phyloP scores from a whole-genome alignment of 2,888 invertebrate genomes.

The Eurytoma californica region DNA sequence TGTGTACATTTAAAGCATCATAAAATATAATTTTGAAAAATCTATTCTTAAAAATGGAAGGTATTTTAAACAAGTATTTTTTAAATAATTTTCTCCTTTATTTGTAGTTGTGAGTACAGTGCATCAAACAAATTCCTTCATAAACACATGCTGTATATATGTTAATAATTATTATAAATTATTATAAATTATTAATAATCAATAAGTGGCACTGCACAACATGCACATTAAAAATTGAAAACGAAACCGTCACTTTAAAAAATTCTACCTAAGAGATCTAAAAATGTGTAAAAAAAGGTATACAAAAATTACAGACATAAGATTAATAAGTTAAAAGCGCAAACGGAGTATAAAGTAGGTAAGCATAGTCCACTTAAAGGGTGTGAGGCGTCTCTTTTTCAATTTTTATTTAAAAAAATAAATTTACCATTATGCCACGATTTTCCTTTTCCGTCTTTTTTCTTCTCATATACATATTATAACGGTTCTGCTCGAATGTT shows the following conservation, averaged over 20 bases:
- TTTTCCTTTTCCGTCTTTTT: background rate
- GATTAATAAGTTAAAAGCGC: conserved; percentile 27
- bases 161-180: conserved; percentile 41
- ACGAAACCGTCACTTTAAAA: conserved; percentile 38
- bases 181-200: conserved; percentile 29
- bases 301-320: conserved; percentile 30
- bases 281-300: conserved; percentile 39
- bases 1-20: too few species aligned
- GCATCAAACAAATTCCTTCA: conserved; percentile 29
- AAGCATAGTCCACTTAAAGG: conserved; percentile 17
- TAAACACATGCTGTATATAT: conserved; percentile 33
- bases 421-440: conserved; percentile 34
- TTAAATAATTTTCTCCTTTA: conserved; percentile 34
- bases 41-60: too few species aligned
- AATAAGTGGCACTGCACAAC: conserved; percentile 31
- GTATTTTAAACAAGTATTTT: too few species aligned
- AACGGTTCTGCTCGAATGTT: conserved; percentile 38
- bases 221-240: conserved; percentile 51
- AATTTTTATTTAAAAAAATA: conserved; percentile 53
- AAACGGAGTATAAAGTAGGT: conserved; percentile 23
- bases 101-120: conserved; percentile 34
- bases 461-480: conserved; percentile 17
- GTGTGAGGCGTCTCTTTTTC: conserved; percentile 45
- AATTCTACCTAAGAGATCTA: conserved; percentile 14
- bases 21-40: too few species aligned